Conservation (phyloP, 1,140 invertebrate species). For the Drosophila nikananu region DNA sequence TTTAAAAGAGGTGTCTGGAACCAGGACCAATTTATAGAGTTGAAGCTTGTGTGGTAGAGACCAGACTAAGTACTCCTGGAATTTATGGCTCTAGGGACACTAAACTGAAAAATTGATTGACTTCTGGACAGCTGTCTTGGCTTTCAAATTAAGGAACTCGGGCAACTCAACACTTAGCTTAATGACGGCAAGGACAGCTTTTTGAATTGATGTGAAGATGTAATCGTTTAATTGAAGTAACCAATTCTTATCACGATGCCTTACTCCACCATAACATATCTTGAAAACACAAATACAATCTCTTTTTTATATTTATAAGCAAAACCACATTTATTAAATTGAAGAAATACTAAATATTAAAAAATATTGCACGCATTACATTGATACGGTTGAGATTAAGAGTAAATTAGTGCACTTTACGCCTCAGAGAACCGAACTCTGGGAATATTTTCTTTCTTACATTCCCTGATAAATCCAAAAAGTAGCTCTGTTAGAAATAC, state of each 20-base stretch:
- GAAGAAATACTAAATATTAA: neutral
- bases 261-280: neutral
- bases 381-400: neutral
- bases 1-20: neutral
- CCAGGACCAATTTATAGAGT: neutral
- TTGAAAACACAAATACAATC: neutral
- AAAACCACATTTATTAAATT: neutral
- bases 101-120: neutral
- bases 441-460: too few relatives aligned
- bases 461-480: neutral
- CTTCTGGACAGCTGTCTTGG: conserved; percentile 1
- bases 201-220: too few relatives aligned
- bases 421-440: neutral
- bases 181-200: neutral
- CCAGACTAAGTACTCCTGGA: neutral
- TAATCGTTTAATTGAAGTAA: neutral
- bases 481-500: conserved; percentile 27
- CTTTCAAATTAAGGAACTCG: neutral
- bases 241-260: neutral
- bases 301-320: neutral
- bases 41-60: neutral
- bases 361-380: neutral
- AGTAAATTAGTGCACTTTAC: neutral
- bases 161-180: conserved; percentile 1
- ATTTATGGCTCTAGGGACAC: too few relatives aligned